Evolutionary conservation across 2,113 vertebrate genomes (phyloP), one percentile per base, ranked within the genome.

Genomic region (Pica pica): DNA sequence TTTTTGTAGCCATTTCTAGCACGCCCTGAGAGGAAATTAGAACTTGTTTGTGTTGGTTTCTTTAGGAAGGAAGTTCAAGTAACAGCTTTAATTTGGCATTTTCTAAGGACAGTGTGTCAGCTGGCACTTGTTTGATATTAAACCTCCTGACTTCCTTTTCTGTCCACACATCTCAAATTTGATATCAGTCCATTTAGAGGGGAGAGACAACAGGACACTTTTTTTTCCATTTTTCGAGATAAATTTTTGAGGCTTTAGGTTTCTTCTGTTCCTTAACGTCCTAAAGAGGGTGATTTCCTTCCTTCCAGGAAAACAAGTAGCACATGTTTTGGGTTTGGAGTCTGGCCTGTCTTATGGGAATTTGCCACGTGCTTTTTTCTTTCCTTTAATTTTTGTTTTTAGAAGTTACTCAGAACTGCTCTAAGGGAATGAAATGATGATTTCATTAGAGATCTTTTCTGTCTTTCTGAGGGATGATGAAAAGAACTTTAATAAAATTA

Each of bases 161-260:
- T 71, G 41, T 76, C 67, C 49, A 18, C 31, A 13, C 3, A 24
- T 39, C 39, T 89, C 63, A 24, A 6, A 16, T 60, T 74, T 83
- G 46, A 3, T 47, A 8, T 67, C 41, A 44, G 6, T 59, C 35
- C 6, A 0, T 64, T 68, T 56, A 31, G 57, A 47, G 12, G 7
- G 22, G 22, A 20, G 37, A 52, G 49, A 6, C 8, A 20, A 13
- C 41, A 37, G 68, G 35, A 39, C 3, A 1, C 7, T 20, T 0
- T 7, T 83, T 56, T 59, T 57, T 60, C 8, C 8, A 22, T 24
- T 65, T 61, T 28, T 41, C 0, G 6, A 41, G 77, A 41, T 28
- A 41, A 10, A 23, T 53, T 65, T 74, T 78, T n/a, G 26, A 68
- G 16, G 15, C 28, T 90, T 33, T 53, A 21, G 13, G 2, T 19